phyloP scores from a whole-genome alignment of 2,797 vertebrate genomes.

The Crax fasciolata region DNA sequence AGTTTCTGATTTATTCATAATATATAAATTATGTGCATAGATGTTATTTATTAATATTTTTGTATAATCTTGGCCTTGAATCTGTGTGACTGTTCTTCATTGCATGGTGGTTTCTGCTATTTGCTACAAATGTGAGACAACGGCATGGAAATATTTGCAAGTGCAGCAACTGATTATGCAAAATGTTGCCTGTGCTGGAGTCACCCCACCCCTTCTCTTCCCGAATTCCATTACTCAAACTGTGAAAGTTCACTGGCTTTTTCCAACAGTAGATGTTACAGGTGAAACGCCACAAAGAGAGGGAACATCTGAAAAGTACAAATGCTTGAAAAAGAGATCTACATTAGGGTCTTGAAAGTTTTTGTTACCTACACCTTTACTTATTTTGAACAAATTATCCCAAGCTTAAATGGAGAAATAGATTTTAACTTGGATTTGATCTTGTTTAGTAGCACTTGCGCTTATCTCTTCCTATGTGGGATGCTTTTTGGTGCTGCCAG shows the following conservation, averaged over 20 bases:
- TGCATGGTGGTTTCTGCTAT: neutral
- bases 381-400: neutral
- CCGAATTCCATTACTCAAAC: neutral
- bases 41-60: neutral
- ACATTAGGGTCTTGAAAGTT: neutral
- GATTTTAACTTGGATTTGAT: neutral
- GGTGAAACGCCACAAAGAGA: neutral
- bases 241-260: neutral
- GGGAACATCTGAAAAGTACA: neutral
- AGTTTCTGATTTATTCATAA: neutral
- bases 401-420: neutral
- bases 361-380: neutral
- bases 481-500: neutral
- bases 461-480: neutral
- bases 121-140: neutral
- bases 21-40: no score
- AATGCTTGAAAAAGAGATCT: neutral
- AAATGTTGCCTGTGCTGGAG: neutral
- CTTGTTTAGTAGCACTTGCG: neutral
- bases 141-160: neutral
- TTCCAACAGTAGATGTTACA: neutral
- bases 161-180: neutral
- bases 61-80: neutral
- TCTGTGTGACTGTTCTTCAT: neutral
- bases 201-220: neutral